Conservation (phyloP, 2,797 vertebrate species). For the Anableps anableps region DNA sequence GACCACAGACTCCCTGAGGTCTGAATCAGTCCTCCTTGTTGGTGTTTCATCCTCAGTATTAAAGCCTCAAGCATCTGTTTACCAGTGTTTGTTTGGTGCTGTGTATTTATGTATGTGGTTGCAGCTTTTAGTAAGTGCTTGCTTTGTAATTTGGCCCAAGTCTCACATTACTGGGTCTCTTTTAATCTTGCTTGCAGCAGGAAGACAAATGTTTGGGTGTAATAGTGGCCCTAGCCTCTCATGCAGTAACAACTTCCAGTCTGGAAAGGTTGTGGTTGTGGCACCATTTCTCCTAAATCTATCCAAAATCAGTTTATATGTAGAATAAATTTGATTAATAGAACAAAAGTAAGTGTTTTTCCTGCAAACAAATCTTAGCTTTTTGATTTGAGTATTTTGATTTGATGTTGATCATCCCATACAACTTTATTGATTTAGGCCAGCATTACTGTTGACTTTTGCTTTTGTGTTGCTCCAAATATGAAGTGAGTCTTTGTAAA, state of each 20-base stretch:
- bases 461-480: background rate
- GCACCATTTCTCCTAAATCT: background rate
- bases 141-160: conserved; percentile 42
- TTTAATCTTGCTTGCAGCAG: conserved; percentile 16
- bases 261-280: background rate
- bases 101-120: conserved; percentile 16
- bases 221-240: background rate
- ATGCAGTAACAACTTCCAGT: background rate
- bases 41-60: conserved; percentile 23
- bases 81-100: conserved; percentile 30
- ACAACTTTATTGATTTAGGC: background rate
- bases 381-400: background rate
- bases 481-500: conserved; percentile 1
- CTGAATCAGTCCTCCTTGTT: background rate
- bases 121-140: conserved; percentile 40
- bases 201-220: conserved; percentile 15
- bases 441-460: background rate
- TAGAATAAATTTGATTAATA: background rate
- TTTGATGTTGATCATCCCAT: background rate
- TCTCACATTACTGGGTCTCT: conserved; percentile 25
- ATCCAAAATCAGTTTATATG: background rate
- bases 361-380: background rate
- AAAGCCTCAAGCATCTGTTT: conserved; percentile 13
- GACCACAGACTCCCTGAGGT: background rate
- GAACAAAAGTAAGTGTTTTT: background rate